These are phyloP conservation scores for Brachionus rubens DNA, from an alignment of 1,140 invertebrate genomes.

Conservation along the genomic window DNA sequence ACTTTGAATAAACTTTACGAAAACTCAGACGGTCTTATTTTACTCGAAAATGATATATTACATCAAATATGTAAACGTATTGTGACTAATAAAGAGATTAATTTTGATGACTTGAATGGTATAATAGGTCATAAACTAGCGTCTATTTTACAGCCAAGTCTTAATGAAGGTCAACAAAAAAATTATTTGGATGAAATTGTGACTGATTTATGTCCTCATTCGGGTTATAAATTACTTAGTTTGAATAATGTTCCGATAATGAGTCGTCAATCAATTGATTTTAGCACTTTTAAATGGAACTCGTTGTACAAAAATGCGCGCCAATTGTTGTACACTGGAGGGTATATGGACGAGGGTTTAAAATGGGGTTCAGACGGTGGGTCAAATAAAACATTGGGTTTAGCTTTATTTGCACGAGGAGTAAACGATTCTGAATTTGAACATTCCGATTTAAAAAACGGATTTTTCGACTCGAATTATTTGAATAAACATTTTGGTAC, in stretches of 20 bases:
- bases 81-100: conserved; percentile 57
- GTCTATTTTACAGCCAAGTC: conserved; percentile 55
- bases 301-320: conserved; percentile 58
- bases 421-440: conserved; percentile 7
- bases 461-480: conserved; percentile 6
- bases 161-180: background rate
- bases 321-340: conserved; percentile 56
- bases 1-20: conserved; percentile 59
- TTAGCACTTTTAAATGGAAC: conserved; percentile 57
- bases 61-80: conserved; percentile 53
- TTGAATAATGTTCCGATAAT: conserved; percentile 58
- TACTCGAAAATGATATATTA: conserved; percentile 60
- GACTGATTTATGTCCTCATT: conserved; percentile 54
- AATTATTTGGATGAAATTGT: conserved; percentile 50
- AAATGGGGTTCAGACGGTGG: background rate
- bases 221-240: conserved; percentile 57
- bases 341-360: conserved; percentile 35
- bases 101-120: conserved; percentile 58
- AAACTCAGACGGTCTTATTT: conserved; percentile 57
- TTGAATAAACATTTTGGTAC: conserved; percentile 5
- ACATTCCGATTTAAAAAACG: background rate
- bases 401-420: conserved; percentile 14
- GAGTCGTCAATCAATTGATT: conserved; percentile 54
- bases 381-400: background rate
- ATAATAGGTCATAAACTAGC: conserved; percentile 57